A percentile compares a stretch with the other conserved stretches of the same genome.
These are phyloP conservation scores for Drosophila paracracens DNA, from an alignment of 2,888 invertebrate genomes.

Conservation along the genomic window DNA sequence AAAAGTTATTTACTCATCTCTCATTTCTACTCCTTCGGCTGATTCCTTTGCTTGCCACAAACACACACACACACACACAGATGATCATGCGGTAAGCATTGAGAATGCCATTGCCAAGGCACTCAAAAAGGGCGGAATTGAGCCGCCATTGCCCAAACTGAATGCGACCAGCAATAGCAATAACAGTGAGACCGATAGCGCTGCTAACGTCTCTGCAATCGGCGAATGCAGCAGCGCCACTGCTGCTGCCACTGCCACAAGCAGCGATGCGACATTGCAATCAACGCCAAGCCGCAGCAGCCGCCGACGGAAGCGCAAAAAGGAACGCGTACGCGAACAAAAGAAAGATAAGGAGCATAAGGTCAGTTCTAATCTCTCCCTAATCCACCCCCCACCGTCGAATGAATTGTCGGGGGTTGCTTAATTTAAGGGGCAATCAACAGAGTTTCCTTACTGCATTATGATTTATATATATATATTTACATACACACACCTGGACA, in stretches of 20 bases:
- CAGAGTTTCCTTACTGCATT: no score
- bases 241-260: slow-evolving; percentile 1
- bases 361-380: slow-evolving; percentile 19
- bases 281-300: slow-evolving; percentile 76
- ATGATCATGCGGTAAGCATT: slow-evolving; percentile 92
- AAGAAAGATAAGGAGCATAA: slow-evolving; percentile 75
- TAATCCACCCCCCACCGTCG: neutral
- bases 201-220: slow-evolving; percentile 86
- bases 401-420: neutral
- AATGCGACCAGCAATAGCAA: slow-evolving; percentile 10
- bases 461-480: no score
- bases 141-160: slow-evolving; percentile 81
- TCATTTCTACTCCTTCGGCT: neutral
- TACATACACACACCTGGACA: no score
- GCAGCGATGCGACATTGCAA: slow-evolving; percentile 8
- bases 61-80: slow-evolving; percentile 79
- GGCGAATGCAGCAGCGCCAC: slow-evolving; percentile 24
- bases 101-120: slow-evolving; percentile 92
- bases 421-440: neutral
- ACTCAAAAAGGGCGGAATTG: slow-evolving; percentile 89
- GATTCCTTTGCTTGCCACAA: neutral
- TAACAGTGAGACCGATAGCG: slow-evolving; percentile 79
- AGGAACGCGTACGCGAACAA: slow-evolving; percentile 81
- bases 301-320: slow-evolving; percentile 83
- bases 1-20: neutral